Evolutionary conservation across 2,113 vertebrate species (phyloP).

Genomic region (Syrmaticus mikado): DNA sequence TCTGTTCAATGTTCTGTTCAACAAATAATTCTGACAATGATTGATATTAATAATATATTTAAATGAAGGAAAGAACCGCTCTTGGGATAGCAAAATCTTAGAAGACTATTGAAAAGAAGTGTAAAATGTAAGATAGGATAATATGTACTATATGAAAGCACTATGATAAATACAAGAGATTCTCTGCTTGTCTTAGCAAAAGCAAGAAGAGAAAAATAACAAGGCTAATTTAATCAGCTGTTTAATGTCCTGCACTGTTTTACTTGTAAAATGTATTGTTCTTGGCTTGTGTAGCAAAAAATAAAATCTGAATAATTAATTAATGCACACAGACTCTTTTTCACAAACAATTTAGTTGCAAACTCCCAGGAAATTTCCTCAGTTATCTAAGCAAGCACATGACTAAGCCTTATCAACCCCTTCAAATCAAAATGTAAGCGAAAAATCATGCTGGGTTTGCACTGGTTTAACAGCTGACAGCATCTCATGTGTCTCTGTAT

Average conservation of each 20-base stretch:
- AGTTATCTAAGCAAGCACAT: neutral
- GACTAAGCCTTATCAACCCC: neutral
- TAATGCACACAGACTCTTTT: neutral
- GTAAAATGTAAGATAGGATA: neutral
- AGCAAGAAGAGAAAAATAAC: neutral
- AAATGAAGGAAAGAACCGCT: neutral
- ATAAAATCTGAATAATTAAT: neutral
- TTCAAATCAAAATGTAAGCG: neutral
- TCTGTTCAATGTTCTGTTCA: no score
- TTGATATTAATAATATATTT: neutral
- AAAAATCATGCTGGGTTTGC: neutral
- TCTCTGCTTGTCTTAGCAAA: neutral
- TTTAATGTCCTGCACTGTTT: neutral
- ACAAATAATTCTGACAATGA: no score
- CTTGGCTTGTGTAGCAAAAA: neutral
- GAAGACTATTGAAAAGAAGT: neutral
- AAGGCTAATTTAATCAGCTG: rapidly evolving
- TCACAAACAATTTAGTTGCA: neutral
- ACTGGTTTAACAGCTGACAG: neutral
- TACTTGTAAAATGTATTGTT: neutral
- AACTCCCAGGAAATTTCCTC: neutral
- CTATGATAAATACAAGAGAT: neutral
- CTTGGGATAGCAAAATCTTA: neutral
- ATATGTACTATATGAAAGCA: neutral
- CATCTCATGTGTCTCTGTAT: neutral